Conservation (phyloP, 1,140 invertebrate species). For the Myzus persicae region DNA sequence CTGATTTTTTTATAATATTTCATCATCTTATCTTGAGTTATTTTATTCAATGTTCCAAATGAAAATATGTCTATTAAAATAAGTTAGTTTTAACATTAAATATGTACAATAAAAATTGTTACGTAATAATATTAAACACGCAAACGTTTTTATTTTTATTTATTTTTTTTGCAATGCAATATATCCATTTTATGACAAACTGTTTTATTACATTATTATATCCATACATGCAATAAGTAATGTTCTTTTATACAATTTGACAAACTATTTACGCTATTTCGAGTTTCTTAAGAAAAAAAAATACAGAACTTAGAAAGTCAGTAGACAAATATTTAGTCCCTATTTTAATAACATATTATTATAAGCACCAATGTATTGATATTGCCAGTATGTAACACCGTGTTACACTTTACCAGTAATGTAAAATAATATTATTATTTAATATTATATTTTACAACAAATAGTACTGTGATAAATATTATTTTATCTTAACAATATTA, state of each 20-base stretch:
- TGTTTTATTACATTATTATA: background rate
- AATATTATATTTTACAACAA: background rate
- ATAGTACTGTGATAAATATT: background rate
- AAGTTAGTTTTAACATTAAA: background rate
- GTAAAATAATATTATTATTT: background rate
- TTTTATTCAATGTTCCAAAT: background rate
- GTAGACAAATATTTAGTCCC: background rate
- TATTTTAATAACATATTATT: background rate
- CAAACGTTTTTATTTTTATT: background rate
- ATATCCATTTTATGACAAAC: background rate
- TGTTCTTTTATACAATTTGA: background rate
- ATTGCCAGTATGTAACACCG: background rate
- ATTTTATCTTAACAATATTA: conserved; percentile 7
- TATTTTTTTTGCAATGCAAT: background rate
- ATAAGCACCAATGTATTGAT: background rate
- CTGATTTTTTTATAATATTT: background rate
- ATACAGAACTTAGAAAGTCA: too few relatives aligned
- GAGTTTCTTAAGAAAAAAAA: background rate
- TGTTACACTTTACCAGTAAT: background rate
- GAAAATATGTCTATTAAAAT: background rate
- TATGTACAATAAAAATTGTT: background rate
- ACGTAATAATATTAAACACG: background rate
- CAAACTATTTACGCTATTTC: background rate
- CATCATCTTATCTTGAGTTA: background rate
- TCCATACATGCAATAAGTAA: background rate